Evolutionary conservation across 2,113 vertebrate species (phyloP).

Genomic region (Megaceryle maxima): DNA sequence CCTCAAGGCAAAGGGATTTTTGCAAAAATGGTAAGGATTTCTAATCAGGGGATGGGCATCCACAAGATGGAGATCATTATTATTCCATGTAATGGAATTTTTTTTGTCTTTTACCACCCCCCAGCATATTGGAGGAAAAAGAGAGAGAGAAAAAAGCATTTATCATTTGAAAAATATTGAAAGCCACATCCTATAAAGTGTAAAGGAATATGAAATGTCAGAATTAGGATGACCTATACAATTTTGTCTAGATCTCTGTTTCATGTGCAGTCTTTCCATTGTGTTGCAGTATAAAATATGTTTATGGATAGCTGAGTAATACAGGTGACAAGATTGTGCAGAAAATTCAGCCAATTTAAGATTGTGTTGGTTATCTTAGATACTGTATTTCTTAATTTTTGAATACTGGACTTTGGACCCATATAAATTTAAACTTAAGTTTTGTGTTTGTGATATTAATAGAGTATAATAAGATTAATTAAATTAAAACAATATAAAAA

Average conservation of each 20-base stretch:
- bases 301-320: background rate
- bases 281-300: background rate
- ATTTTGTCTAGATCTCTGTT: background rate
- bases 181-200: background rate
- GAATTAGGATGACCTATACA: background rate
- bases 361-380: background rate
- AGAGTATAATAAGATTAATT: background rate
- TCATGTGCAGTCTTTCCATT: background rate
- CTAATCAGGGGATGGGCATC: background rate
- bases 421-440: background rate
- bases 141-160: background rate
- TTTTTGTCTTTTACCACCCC: background rate
- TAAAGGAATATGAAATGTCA: background rate
- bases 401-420: background rate
- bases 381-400: background rate
- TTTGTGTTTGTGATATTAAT: background rate
- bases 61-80: background rate
- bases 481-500: background rate
- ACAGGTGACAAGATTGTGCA: background rate
- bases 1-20: background rate
- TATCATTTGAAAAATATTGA: background rate
- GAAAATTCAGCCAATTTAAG: background rate
- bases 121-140: background rate
- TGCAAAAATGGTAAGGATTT: background rate
- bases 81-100: background rate